phyloP scores from a whole-genome alignment of 2,888 invertebrate species.

The Aphidoletes aphidimyza region DNA sequence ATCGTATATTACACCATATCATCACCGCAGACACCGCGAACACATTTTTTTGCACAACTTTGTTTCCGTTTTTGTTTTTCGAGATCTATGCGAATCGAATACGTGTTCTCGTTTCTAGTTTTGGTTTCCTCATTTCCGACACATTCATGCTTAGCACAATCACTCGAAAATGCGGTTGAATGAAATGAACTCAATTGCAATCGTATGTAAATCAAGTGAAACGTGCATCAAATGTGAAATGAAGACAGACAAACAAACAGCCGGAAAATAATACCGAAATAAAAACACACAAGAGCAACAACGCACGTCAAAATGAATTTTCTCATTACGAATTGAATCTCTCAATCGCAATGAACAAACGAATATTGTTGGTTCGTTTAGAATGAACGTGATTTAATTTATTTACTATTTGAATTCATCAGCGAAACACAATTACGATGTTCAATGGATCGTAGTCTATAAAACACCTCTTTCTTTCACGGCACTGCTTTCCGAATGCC shows the following conservation, averaged over 20 bases:
- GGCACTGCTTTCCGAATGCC: background rate
- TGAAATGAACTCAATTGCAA: background rate
- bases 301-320: no score
- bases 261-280: no score
- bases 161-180: no score
- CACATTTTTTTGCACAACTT: background rate
- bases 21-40: no score
- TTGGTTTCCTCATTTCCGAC: background rate
- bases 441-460: conserved; percentile 30
- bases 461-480: conserved; percentile 39
- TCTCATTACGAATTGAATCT: no score
- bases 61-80: background rate
- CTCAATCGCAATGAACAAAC: no score
- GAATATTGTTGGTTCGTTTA: background rate
- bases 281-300: no score
- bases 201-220: conserved; percentile 5
- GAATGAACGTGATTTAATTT: conserved; percentile 31
- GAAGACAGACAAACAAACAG: background rate
- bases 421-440: background rate
- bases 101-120: conserved; percentile 37
- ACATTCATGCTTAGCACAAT: background rate
- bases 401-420: conserved; percentile 28
- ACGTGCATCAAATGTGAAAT: conserved; percentile 18
- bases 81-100: background rate
- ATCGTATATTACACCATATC: background rate